Conservation (phyloP, 2,888 invertebrate genomes). For the Cephalotes varians region DNA sequence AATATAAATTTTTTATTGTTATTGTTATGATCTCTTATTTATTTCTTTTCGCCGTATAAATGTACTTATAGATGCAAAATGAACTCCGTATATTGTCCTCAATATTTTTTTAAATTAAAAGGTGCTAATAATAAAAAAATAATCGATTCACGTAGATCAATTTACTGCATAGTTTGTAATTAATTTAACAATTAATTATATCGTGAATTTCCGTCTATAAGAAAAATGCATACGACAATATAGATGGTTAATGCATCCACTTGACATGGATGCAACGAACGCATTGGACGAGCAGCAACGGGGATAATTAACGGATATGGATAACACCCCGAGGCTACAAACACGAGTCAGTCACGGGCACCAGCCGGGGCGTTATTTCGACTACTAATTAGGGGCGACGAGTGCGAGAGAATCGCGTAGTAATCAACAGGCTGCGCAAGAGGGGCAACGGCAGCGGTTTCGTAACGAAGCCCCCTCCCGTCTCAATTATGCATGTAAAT, state of each 20-base stretch:
- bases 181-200: conserved; percentile 28
- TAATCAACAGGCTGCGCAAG: conserved; percentile 66
- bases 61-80: background rate
- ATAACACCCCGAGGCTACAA: conserved; percentile 44
- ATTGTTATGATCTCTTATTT: background rate
- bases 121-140: background rate
- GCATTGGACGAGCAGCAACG: conserved; percentile 7
- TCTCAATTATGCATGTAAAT: conserved; percentile 70
- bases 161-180: conserved; percentile 8
- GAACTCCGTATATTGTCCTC: background rate
- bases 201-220: background rate
- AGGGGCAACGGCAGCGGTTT: conserved; percentile 45
- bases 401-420: conserved; percentile 60
- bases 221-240: background rate
- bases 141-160: background rate
- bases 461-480: conserved; percentile 64
- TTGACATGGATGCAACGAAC: background rate
- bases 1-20: background rate
- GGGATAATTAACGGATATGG: conserved; percentile 63
- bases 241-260: conserved; percentile 2
- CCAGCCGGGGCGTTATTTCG: conserved; percentile 60
- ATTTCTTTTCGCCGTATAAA: background rate
- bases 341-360: conserved; percentile 44
- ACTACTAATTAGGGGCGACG: conserved; percentile 66
- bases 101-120: background rate